Conservation (phyloP, 2,797 vertebrate genomes). For the Necrosyrtes monachus region DNA sequence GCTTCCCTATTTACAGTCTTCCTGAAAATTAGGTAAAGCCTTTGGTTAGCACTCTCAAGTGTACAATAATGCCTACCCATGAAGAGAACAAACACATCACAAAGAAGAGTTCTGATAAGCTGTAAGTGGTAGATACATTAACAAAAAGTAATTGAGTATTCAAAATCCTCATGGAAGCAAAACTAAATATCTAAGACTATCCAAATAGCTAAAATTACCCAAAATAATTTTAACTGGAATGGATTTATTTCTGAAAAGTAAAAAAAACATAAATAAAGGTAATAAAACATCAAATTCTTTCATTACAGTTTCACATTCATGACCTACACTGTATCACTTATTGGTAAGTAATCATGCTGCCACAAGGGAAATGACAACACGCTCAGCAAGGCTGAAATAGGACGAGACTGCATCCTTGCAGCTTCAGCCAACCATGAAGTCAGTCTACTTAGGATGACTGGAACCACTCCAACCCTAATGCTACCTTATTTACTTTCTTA, state of each 20-base stretch:
- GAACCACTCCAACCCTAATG: constrained; percentile 37
- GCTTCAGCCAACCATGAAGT: constrained; percentile 8
- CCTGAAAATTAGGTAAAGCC: background rate
- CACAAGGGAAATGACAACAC: background rate
- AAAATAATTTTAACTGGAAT: background rate
- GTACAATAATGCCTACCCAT: background rate
- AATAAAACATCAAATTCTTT: background rate
- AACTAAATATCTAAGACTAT: background rate
- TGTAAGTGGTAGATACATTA: background rate
- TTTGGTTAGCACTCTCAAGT: background rate
- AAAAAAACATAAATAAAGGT: background rate
- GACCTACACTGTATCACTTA: background rate
- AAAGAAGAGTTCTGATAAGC: background rate
- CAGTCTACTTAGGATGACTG: constrained; percentile 10
- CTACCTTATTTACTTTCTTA: constrained; percentile 36
- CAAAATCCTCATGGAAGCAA: background rate
- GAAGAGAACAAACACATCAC: background rate
- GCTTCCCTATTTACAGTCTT: background rate
- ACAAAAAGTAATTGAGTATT: background rate
- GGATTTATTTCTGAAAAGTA: background rate
- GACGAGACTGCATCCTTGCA: background rate
- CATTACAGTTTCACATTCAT: background rate
- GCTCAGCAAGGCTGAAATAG: background rate
- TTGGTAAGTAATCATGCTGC: background rate
- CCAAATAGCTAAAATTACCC: background rate